Evolutionary conservation across 2,888 invertebrate species (phyloP).

Genomic region (Caenorhabditis sp.): DNA sequence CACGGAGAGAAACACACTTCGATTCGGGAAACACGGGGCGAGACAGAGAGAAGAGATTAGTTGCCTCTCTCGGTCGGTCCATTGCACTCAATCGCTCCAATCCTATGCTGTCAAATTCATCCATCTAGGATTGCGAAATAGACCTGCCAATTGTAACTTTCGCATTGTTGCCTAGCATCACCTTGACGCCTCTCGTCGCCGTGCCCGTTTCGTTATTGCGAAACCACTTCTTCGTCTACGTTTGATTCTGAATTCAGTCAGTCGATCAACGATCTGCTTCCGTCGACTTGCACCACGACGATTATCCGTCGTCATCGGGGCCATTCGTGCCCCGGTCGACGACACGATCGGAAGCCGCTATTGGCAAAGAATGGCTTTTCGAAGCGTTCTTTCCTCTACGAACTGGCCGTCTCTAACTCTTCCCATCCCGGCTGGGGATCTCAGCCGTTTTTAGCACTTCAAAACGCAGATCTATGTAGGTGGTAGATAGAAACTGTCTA

Average conservation of each 20-base stretch:
- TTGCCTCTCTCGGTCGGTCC: conserved; percentile 20
- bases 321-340: conserved; percentile 53
- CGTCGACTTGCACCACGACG: conserved; percentile 11
- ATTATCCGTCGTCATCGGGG: conserved; percentile 34
- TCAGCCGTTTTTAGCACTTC: conserved; percentile 54
- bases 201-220: neutral
- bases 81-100: conserved; percentile 2
- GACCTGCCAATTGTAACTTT: neutral
- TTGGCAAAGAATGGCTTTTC: conserved; percentile 12
- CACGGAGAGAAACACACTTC: conserved; percentile 9
- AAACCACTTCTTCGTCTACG: conserved; percentile 15
- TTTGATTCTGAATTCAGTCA: conserved; percentile 25
- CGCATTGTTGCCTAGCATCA: conserved; percentile 12
- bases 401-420: conserved; percentile 22
- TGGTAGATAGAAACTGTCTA: conserved; percentile 6
- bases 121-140: conserved; percentile 25
- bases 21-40: conserved; percentile 14
- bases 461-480: conserved; percentile 63
- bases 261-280: conserved; percentile 3
- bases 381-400: conserved; percentile 21
- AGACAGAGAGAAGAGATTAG: conserved; percentile 24
- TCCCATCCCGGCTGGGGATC: conserved; percentile 56
- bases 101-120: conserved; percentile 13
- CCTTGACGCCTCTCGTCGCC: neutral
- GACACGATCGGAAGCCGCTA: conserved; percentile 20